Evolutionary conservation across 30 jellyfish, hydroid and myxozoan genomes (phyloP).

Genomic region (Cassiopea andromeda): DNA sequence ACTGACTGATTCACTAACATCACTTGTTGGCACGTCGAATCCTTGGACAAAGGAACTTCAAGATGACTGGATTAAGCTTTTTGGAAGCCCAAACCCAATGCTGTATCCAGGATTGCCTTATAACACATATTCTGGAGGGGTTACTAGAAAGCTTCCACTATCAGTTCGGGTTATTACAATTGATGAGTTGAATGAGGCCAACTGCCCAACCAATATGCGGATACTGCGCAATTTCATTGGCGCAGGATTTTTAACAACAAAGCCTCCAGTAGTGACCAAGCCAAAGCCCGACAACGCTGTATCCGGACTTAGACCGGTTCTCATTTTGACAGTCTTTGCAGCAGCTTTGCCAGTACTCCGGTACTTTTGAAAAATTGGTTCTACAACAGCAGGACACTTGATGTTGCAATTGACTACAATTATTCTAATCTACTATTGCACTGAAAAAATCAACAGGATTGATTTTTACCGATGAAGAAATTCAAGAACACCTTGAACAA

Average conservation of each 20-base stretch:
- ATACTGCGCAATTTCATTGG: not conserved
- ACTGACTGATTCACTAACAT: slow-evolving; percentile 13
- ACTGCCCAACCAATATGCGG: slow-evolving; percentile 3
- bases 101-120: slow-evolving; percentile 24
- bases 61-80: slow-evolving; percentile 2
- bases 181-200: slow-evolving; percentile 1
- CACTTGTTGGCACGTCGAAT: slow-evolving; percentile 8
- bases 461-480: too few relatives aligned
- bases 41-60: slow-evolving; percentile 37
- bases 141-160: not conserved
- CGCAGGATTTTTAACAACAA: not conserved
- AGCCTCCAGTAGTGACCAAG: not conserved
- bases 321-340: not conserved
- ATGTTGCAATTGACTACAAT: too few relatives aligned
- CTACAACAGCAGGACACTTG: not conserved
- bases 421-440: too few relatives aligned
- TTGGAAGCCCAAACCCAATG: slow-evolving; percentile 33
- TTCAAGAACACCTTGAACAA: too few relatives aligned
- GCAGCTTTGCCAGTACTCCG: not conserved
- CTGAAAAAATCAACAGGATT: too few relatives aligned
- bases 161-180: slow-evolving; percentile 1
- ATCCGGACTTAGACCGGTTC: not conserved
- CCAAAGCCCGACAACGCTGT: not conserved
- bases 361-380: not conserved
- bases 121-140: not conserved